Evolutionary conservation across 2,113 vertebrate genomes (phyloP), one percentile per base, ranked within the genome.

Genomic region (Clarias batrachus): DNA sequence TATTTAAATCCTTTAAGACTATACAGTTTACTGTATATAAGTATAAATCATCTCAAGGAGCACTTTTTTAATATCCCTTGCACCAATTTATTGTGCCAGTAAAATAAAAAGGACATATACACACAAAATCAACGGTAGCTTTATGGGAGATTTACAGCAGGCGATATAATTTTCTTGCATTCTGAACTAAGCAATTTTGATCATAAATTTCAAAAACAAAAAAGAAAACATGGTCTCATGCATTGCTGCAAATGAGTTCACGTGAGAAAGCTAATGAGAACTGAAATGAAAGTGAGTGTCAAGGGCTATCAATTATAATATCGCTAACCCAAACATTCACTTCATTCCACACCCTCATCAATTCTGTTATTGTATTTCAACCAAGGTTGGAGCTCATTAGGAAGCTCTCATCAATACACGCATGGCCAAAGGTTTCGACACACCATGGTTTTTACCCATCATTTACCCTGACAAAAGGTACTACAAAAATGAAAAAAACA

Each of bases 271-370:
- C 48, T 89, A 92, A 92, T 90, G 87, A 88, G 88, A 87, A 87
- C 86, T 86, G 85, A 90, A 91, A 89, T 89, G 85, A 83, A 71
- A 87, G 78, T 70, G 60, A 89, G 82, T 21, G 68, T 81, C 73
- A 73, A 88, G 85, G 81, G 68, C 88, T 83, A 89, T 89, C 87
- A 89, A 89, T 90, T 88, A 89, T 77, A 88, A 85, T 83, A 82
- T 83, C 73, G 25, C 37, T 82, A 82, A 19, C 57, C 79, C n/a
- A 27, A 76, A 48, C 33, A 65, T 68, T 37, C 77, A 71, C 30
- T n/a, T 54, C 73, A 73, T 10, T 73, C 57, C 63, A 79, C 41
- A 30, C 63, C 82, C 71, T 41, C 81, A 33, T 88, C 63, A 52
- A 79, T 90, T 86, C 63, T 63, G 48, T 81, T 77, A 71, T 78